These are phyloP conservation scores for Vulpes vulpes DNA, from an alignment of 2,113 vertebrate genomes.

Conservation along the genomic window DNA sequence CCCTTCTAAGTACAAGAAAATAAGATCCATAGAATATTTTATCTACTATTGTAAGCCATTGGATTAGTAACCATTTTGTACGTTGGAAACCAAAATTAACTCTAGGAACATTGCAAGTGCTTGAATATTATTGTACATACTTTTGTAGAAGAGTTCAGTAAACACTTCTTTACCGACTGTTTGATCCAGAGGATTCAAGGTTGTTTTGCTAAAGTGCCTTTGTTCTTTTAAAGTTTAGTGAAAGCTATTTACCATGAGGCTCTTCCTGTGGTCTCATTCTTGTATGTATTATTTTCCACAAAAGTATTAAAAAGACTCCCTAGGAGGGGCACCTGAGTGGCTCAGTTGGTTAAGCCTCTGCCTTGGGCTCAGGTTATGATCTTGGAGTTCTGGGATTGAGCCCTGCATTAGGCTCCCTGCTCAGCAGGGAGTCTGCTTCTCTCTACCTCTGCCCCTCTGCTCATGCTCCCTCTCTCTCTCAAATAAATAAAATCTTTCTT, in stretches of 20 bases:
- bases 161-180: background rate
- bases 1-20: background rate
- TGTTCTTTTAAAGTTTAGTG: slow-evolving; percentile 42
- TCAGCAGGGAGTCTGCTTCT: background rate
- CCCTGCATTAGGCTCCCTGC: background rate
- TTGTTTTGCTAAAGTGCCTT: slow-evolving; percentile 12
- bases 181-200: background rate
- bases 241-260: background rate
- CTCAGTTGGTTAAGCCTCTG: background rate
- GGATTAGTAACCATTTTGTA: background rate
- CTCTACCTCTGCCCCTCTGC: background rate
- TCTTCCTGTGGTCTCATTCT: slow-evolving; percentile 31
- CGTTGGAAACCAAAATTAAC: background rate
- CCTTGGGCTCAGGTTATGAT: background rate
- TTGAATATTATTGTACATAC: no score
- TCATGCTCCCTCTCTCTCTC: background rate
- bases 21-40: background rate
- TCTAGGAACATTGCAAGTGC: background rate
- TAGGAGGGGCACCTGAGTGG: background rate
- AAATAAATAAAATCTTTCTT: background rate
- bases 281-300: slow-evolving; percentile 61
- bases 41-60: background rate
- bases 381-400: background rate
- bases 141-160: background rate
- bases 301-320: background rate